Conservation (phyloP, 2,888 invertebrate genomes). For the Lithophane semibrunnea region DNA sequence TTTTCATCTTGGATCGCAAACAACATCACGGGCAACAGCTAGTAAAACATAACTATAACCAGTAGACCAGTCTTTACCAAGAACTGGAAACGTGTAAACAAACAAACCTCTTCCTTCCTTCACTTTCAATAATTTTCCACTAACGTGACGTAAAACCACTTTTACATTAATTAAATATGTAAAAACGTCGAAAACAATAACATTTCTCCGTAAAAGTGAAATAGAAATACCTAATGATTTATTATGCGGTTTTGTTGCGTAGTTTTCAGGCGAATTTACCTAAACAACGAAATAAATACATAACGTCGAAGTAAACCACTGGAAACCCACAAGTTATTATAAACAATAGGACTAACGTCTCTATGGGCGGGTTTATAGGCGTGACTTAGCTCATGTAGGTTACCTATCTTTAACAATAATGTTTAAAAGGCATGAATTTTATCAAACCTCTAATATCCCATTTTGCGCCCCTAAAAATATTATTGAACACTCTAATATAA, state of each 20-base stretch:
- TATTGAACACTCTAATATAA: too few relatives aligned
- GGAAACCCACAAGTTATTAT: conserved; percentile 15
- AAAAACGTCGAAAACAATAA: conserved; percentile 7
- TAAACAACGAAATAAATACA: conserved; percentile 25
- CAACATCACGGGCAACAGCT: too few relatives aligned
- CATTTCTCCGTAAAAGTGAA: conserved; percentile 9
- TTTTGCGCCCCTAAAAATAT: too few relatives aligned
- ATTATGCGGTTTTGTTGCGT: conserved; percentile 26
- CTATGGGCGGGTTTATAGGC: conserved; percentile 26
- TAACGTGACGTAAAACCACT: neutral
- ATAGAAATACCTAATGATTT: conserved; percentile 9
- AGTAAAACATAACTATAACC: too few relatives aligned
- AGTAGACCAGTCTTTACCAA: neutral
- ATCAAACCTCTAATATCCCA: too few relatives aligned
- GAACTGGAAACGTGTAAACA: neutral
- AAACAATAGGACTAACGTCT: conserved; percentile 31
- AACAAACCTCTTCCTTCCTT: neutral
- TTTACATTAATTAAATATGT: neutral
- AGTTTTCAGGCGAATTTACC: neutral
- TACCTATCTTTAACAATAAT: neutral
- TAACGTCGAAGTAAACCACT: neutral
- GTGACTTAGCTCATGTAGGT: neutral
- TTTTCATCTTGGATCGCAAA: too few relatives aligned
- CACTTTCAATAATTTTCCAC: neutral
- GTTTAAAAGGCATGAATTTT: too few relatives aligned